Evolutionary conservation across 1,140 invertebrate genomes (phyloP).

Genomic region (Rhagoletis pomonella): DNA sequence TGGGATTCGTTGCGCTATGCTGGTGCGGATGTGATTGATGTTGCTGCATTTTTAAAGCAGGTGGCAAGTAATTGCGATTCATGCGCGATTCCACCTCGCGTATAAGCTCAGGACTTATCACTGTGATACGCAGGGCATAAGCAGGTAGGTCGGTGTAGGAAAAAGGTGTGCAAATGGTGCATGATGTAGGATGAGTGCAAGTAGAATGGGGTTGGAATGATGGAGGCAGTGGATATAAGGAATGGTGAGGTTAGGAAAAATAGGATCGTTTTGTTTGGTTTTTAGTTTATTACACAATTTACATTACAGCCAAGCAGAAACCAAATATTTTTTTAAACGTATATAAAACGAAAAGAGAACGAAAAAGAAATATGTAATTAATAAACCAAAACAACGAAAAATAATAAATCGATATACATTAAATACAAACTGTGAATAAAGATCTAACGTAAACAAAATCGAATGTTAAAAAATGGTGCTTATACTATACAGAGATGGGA

Average conservation of each 20-base stretch:
- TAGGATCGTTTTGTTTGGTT: neutral
- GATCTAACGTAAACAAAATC: neutral
- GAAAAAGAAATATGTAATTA: slow-evolving; percentile 69
- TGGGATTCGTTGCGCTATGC: slow-evolving; percentile 3
- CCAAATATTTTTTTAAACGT: slow-evolving; percentile 29
- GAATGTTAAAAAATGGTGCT: neutral
- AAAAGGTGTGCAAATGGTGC: neutral
- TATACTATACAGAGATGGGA: too few species aligned
- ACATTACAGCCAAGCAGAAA: slow-evolving; percentile 64
- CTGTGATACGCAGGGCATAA: slow-evolving; percentile 72
- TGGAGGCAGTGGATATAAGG: neutral
- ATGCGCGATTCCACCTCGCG: slow-evolving; percentile 92
- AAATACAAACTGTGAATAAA: neutral
- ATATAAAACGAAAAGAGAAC: slow-evolving; percentile 71
- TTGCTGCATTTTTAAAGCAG: slow-evolving; percentile 75
- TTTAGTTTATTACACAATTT: slow-evolving; percentile 50
- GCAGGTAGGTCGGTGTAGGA: neutral
- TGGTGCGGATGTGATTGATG: neutral
- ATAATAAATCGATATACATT: slow-evolving; percentile 53
- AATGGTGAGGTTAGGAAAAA: neutral
- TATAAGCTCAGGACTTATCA: slow-evolving; percentile 89
- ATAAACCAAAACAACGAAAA: slow-evolving; percentile 75
- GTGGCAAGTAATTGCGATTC: slow-evolving; percentile 86
- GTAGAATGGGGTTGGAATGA: neutral
- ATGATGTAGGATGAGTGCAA: neutral